Conservation (phyloP, 2,888 invertebrate species). For the Anorthoa munda region DNA sequence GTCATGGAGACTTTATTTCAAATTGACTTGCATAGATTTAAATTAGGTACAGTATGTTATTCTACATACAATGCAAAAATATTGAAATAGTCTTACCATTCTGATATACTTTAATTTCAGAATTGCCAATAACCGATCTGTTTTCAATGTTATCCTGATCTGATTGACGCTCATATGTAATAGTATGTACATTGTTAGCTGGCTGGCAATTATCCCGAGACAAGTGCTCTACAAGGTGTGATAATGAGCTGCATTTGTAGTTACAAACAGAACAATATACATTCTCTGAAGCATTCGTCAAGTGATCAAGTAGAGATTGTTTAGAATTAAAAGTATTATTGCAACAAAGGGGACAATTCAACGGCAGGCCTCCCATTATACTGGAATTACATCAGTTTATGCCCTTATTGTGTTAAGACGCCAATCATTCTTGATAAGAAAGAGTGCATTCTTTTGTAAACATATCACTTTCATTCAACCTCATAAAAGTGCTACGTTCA, state of each 20-base stretch:
- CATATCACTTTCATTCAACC: slow-evolving; percentile 70
- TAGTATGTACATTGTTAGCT: slow-evolving; percentile 49
- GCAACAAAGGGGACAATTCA: slow-evolving; percentile 92
- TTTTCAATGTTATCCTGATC: slow-evolving; percentile 53
- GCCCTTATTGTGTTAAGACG: slow-evolving; percentile 44
- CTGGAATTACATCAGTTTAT: slow-evolving; percentile 47
- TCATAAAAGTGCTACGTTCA: slow-evolving; percentile 77
- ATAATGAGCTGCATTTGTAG: slow-evolving; percentile 88
- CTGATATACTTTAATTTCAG: slow-evolving; percentile 53
- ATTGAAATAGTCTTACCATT: slow-evolving; percentile 65
- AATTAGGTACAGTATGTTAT: background rate
- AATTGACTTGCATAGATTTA: background rate
- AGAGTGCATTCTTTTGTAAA: slow-evolving; percentile 75
- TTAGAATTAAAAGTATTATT: slow-evolving; percentile 91
- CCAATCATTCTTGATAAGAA: slow-evolving; percentile 34
- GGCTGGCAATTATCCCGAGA: slow-evolving; percentile 80
- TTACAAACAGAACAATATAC: slow-evolving; percentile 92
- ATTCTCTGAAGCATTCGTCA: slow-evolving; percentile 87
- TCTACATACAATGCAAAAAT: background rate
- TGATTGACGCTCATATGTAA: slow-evolving; percentile 58
- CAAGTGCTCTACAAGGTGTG: slow-evolving; percentile 91
- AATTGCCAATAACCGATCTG: slow-evolving; percentile 34
- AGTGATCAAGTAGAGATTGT: slow-evolving; percentile 89
- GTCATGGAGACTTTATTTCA: background rate
- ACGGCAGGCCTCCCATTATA: slow-evolving; percentile 89